Base-by-base conservation (phyloP, 2,113 vertebrate genomes). In the Oplegnathus fasciatus region DNA sequence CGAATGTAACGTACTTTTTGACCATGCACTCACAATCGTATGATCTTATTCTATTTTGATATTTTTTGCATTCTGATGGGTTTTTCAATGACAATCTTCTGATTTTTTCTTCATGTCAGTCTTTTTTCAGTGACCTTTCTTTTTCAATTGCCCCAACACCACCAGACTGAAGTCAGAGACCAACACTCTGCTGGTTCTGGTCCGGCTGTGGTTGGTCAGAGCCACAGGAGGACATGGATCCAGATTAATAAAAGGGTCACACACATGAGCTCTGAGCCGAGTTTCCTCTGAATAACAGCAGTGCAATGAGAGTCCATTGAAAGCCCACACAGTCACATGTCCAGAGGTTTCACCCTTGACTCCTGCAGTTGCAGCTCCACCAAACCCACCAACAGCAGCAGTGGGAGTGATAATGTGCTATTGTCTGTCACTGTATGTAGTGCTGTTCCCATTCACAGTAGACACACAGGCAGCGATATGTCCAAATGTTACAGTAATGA, bases 241-340 rank as follows among this genome's bases (percentile, higher is more conserved):
- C 13, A n/a, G 28, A 57, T 61, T 24, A 42, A 69, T 34, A 54
- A 60, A 13, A 60, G 37, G 62, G 18, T n/a, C 50, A 61, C 48
- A 73, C 30, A 55, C 70, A 42, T 6, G 34, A 62, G 40, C 32
- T 32, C 46, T n/a, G 48, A 30, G 48, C 58, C 10, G 37, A 40
- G 52, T 37, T 77, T 64, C 37, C 57, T 61, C n/a, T 86, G 73
- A 82, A 54, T 60, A 80, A 50, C 9, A 65, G 71, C 48, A 58
- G 77, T 58, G 61, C 80, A 37, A 78, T 46, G 58, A 65, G 42
- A 69, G 70, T 87, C 67, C 68, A 60, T 5, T 60, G 54, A 82
- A 70, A 60, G 57, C 84, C 85, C 86, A 88, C 88, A 15, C 80
- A 24, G 87, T 90, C 92, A 92, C 88, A 87, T 86, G 88, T 73